phyloP scores from a whole-genome alignment of 2,797 vertebrate genomes.

The Nannoperca obscura region DNA sequence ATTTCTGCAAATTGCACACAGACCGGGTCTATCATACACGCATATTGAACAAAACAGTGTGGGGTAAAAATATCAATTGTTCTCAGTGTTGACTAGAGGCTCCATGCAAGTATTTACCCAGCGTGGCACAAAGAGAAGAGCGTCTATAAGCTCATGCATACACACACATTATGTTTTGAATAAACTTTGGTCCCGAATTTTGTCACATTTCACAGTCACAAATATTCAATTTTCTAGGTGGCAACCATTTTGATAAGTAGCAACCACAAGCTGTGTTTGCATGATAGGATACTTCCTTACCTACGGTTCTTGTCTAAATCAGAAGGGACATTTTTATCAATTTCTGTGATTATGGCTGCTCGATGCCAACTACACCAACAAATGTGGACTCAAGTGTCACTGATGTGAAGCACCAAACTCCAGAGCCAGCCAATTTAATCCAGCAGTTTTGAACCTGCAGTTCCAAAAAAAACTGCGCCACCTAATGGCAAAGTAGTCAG shows the following conservation, averaged over 20 bases:
- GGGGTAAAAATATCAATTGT: conserved; percentile 8
- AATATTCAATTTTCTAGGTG: conserved; percentile 23
- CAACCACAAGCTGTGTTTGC: conserved; percentile 20
- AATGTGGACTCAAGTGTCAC: not conserved
- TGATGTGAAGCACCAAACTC: not conserved
- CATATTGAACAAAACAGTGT: conserved; percentile 15
- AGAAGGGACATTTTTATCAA: conserved; percentile 1
- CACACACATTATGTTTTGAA: not conserved
- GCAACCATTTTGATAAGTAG: not conserved
- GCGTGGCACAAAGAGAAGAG: conserved; percentile 12
- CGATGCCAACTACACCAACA: conserved; percentile 13
- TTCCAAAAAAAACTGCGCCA: conserved; percentile 32
- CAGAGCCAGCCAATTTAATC: not conserved
- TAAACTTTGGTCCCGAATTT: conserved; percentile 13
- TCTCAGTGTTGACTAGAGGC: not conserved
- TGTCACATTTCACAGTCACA: conserved; percentile 22
- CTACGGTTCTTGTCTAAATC: conserved; percentile 5
- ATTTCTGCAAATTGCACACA: conserved; percentile 31
- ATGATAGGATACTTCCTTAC: conserved; percentile 1
- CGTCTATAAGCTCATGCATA: conserved; percentile 7
- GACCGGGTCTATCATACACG: not conserved
- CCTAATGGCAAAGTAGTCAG: conserved; percentile 37
- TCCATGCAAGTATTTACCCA: conserved; percentile 4
- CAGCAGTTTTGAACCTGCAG: not conserved
- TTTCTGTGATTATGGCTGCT: conserved; percentile 1